These are phyloP conservation scores for Bovichtus diacanthus DNA, from an alignment of 2,797 vertebrate genomes.

Conservation along the genomic window DNA sequence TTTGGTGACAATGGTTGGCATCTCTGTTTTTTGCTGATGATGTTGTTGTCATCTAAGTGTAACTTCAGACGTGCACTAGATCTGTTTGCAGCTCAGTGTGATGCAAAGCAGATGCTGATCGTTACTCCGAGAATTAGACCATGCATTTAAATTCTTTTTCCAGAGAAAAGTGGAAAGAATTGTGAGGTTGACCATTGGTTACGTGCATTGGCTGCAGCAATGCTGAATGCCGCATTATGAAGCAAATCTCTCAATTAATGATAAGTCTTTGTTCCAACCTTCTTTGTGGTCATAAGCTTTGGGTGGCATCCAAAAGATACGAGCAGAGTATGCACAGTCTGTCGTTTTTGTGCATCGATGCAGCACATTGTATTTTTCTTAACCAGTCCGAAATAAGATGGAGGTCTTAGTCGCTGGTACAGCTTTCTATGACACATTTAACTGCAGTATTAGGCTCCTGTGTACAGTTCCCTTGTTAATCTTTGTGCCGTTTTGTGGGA, in stretches of 20 bases:
- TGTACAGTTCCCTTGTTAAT: conserved; percentile 18
- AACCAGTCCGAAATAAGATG: neutral
- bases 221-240: neutral
- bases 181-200: neutral
- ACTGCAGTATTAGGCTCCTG: neutral
- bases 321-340: neutral
- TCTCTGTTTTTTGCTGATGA: neutral
- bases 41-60: neutral
- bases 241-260: neutral
- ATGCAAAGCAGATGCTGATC: neutral
- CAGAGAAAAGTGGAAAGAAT: neutral
- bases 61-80: neutral
- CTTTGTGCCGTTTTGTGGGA: conserved; percentile 4
- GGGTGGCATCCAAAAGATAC: neutral
- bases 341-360: neutral
- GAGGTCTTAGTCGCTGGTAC: neutral
- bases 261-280: neutral
- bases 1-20: neutral
- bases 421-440: neutral
- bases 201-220: neutral
- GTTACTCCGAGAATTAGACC: no score
- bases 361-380: neutral
- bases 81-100: neutral
- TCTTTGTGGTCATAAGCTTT: neutral
- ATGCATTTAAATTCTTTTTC: neutral